Base-by-base conservation (phyloP, 2,888 invertebrate species). In the Axea sp. region DNA sequence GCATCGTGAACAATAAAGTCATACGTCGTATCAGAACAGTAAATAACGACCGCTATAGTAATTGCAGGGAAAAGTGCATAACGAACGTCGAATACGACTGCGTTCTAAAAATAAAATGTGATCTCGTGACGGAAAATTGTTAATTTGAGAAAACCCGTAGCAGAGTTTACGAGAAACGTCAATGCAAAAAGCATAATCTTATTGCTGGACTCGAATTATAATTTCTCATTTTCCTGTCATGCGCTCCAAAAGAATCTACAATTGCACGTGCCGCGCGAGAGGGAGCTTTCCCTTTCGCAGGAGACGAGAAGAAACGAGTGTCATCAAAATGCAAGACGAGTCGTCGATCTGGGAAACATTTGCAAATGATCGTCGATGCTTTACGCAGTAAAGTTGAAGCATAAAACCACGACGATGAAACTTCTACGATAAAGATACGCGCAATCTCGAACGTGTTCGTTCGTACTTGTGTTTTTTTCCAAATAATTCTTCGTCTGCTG, bases 331-430 rank as follows among this genome's bases (percentile, higher is more conserved):
- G 68, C 73, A 47, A 60, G 67, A 62, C 57, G 51, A 43, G 68
- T 67, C 62, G 53, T 45, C 68, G 68, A 68, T 68, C 68, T 73
- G 62, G 68, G 68, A 68, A 73, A 73, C 73, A 73, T 73, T 73
- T 73, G 73, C 68, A 73, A 73, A 73, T 73, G 73, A 68, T 73
- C 67, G 41, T 57, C 62, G 73, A 73, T 68, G 51, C 57, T 60
- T 62, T 49, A 51, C 64, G 62, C 43, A 51, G 71, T 45, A 57
- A 57, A 65, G 72, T 65, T 72, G 64, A 72, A 51, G 49, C 72
- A 43, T 72, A 65, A 59, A 72, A 64, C 64, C 39, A n/a, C 62
- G 35, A 55, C 9, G 57, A 57, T 35, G 64, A 49, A 64, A 57
- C 62, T 55, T 41, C n/a, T 1, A 37, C 14, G 51, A 39, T 33